Evolutionary conservation across 2,888 invertebrate species (phyloP).

Genomic region (Frankliniella intonsa): DNA sequence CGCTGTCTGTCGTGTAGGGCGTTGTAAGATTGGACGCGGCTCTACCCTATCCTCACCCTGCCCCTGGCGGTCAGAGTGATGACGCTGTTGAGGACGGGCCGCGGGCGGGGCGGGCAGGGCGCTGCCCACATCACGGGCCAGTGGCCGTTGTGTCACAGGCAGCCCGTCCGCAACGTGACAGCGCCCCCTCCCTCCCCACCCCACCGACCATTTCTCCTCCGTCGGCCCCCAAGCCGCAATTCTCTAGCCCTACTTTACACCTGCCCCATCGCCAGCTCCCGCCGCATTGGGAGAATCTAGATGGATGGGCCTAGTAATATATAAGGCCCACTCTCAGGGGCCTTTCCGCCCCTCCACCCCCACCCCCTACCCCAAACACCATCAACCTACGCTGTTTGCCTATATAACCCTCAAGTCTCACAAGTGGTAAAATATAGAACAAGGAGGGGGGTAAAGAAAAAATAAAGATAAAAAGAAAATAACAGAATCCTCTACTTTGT

Average conservation of each 20-base stretch:
- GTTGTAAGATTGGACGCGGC: too few relatives aligned
- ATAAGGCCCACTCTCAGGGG: conserved; percentile 10
- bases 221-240: neutral
- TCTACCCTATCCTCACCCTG: too few relatives aligned
- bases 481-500: conserved; percentile 1
- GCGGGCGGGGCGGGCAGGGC: too few relatives aligned
- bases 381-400: neutral
- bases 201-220: neutral
- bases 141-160: too few relatives aligned
- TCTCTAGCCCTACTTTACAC: neutral
- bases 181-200: neutral
- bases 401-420: neutral
- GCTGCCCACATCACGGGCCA: too few relatives aligned
- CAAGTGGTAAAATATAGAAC: neutral
- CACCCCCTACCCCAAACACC: neutral
- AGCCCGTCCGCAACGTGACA: too few relatives aligned
- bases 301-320: conserved; percentile 6
- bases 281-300: neutral
- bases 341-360: neutral
- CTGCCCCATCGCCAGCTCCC: neutral
- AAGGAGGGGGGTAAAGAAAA: neutral
- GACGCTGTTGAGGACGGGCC: too few relatives aligned
- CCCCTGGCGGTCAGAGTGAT: too few relatives aligned
- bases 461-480: neutral
- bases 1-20: too few relatives aligned